Percentiles rank a stretch among this genome's conserved stretches.
These are phyloP conservation scores for Poeciliopsis prolifica DNA, from an alignment of 2,113 vertebrate species.

Conservation along the genomic window DNA sequence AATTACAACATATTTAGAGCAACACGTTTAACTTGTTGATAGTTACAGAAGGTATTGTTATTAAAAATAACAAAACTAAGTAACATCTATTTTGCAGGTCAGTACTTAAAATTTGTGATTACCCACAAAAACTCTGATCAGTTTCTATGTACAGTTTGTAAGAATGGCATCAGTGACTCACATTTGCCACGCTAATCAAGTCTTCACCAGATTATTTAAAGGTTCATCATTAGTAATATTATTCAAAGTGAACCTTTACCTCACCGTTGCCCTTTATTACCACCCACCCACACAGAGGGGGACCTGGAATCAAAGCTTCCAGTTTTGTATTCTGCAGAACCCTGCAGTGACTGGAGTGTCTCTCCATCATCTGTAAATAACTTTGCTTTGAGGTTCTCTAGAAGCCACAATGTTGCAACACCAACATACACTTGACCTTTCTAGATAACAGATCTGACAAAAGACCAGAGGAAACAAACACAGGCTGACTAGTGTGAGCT, in stretches of 20 bases:
- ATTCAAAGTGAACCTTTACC: slow-evolving; percentile 52
- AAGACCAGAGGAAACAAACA: not conserved
- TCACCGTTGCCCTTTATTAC: slow-evolving; percentile 35
- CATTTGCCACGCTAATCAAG: slow-evolving; percentile 50
- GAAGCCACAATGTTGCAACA: not conserved
- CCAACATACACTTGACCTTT: not conserved
- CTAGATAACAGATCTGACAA: not conserved
- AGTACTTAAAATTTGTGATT: no score
- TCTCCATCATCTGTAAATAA: slow-evolving; percentile 18
- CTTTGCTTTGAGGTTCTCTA: not conserved
- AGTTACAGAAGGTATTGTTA: not conserved
- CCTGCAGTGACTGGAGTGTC: slow-evolving; percentile 9
- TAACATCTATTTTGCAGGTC: no score
- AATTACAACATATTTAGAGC: no score
- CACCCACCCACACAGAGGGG: slow-evolving; percentile 36
- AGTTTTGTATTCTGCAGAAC: slow-evolving; percentile 24
- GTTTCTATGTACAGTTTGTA: not conserved
- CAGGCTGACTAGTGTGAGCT: no score
- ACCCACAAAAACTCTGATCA: no score
- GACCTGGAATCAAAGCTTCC: slow-evolving; percentile 25
- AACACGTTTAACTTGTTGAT: no score
- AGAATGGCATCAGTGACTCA: slow-evolving; percentile 17
- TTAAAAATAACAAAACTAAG: not conserved
- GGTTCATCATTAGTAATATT: slow-evolving; percentile 78
- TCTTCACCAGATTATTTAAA: slow-evolving; percentile 62